phyloP scores from a whole-genome alignment of 2,797 vertebrate species.

The Pseudochirops corinnae region DNA sequence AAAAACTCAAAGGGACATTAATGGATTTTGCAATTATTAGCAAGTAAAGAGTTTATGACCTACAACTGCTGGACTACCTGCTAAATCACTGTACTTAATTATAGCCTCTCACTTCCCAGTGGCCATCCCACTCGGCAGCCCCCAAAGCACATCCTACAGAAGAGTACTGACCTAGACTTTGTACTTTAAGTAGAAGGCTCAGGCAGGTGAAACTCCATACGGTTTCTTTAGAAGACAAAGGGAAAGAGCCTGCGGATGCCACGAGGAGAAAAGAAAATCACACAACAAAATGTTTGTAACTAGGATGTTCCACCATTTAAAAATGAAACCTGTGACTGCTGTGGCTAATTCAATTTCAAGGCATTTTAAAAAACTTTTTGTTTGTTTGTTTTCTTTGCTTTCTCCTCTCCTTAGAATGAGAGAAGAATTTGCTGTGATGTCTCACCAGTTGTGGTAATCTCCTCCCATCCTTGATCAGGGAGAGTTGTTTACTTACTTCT shows the following conservation, averaged over 20 bases:
- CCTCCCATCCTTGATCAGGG: conserved; percentile 59
- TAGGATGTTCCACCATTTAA: conserved; percentile 58
- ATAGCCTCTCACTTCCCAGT: conserved; percentile 18
- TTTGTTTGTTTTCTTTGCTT: not conserved
- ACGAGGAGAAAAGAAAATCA: conserved; percentile 20
- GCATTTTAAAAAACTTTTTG: conserved; percentile 34
- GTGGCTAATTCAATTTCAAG: conserved; percentile 58
- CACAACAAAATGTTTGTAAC: conserved; percentile 29
- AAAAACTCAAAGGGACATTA: conserved; percentile 80
- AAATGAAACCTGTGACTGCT: conserved; percentile 56
- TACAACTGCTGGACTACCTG: conserved; percentile 71
- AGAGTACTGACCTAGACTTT: not conserved
- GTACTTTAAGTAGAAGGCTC: conserved; percentile 8
- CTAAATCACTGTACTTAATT: conserved; percentile 72
- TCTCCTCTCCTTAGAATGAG: conserved; percentile 57
- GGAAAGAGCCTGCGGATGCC: conserved; percentile 26
- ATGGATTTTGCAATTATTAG: conserved; percentile 84
- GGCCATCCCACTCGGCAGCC: not conserved
- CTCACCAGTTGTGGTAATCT: conserved; percentile 43
- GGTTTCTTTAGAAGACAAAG: conserved; percentile 34
- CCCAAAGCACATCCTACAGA: conserved; percentile 41
- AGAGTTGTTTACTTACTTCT: conserved; percentile 66
- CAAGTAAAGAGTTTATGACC: conserved; percentile 77
- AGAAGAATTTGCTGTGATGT: conserved; percentile 67
- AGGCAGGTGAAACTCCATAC: conserved; percentile 11